Conservation (phyloP, 2,113 vertebrate species). For the Vulpes vulpes region DNA sequence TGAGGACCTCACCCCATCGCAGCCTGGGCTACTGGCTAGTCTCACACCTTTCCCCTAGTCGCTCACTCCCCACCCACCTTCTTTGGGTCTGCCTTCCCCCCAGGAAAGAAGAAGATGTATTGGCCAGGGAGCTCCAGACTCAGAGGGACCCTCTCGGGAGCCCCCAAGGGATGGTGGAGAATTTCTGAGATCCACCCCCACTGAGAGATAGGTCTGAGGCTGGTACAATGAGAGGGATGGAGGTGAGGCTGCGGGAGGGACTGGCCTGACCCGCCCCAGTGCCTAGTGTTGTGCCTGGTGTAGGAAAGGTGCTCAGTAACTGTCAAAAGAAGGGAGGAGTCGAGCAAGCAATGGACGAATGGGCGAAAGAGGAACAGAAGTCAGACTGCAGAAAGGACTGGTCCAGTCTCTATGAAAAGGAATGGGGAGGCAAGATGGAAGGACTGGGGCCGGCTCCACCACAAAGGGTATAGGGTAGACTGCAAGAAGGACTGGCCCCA, state of each 20-base stretch:
- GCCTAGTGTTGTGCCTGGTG: not conserved
- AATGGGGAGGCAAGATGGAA: not conserved
- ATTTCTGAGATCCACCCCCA: not conserved
- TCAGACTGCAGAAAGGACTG: conserved; percentile 30
- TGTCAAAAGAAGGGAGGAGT: conserved; percentile 14
- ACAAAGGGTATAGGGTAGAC: not conserved
- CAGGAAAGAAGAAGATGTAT: not conserved
- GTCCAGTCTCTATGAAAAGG: not conserved
- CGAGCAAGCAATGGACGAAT: not conserved
- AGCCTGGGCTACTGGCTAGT: not conserved
- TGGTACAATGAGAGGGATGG: not conserved
- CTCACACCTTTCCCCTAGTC: not conserved
- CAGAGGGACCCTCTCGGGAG: not conserved
- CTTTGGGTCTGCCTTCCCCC: not conserved
- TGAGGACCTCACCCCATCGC: not conserved
- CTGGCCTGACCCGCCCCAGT: not conserved
- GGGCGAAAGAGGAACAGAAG: conserved; percentile 20
- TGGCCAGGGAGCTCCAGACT: not conserved
- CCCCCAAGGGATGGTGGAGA: not conserved
- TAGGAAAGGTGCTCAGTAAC: not conserved
- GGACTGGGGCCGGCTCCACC: not conserved
- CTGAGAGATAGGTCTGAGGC: not conserved
- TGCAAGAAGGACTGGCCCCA: not conserved
- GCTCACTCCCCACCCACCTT: not conserved
- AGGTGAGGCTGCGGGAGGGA: not conserved